Evolutionary conservation across 2,113 vertebrate genomes (phyloP), one percentile per base, ranked within the genome.

Genomic region (Clarias magur): DNA sequence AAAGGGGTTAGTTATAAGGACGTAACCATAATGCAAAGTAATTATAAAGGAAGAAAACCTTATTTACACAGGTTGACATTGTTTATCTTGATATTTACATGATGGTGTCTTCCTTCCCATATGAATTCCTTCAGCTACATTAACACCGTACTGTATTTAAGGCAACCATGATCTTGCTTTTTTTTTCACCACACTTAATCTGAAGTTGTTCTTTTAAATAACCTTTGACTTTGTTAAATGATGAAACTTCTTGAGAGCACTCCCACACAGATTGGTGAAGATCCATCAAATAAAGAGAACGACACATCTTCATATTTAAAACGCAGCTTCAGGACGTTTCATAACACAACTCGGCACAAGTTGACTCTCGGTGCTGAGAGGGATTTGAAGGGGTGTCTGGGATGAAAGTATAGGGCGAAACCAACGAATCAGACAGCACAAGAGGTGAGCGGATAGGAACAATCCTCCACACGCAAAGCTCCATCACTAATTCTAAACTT

Each of bases 161-260:
- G 25, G 13, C 7, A 59, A 5, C 8, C 1, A 42, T 30, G 78
- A 68, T 56, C 62, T 42, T 59, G 12, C 54, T 27, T 68, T 56
- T 57, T 57, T 57, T 65, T 30, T 13, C n/a, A 67, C 19, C 54
- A 76, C 11, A 60, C 21, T 23, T 12, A n/a, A 73, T 62, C 38
- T 85, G 2, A 79, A 53, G n/a, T 65, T 56, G 42, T 56, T 48
- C 62, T 80, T 68, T 86, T 68, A 4, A 56, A 65, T 81, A 60
- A 59, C 65, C 30, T 70, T 68, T 57, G 3, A 38, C 25, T 72
- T 86, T 59, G 53, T 82, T 86, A 65, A 54, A 72, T 57, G 34
- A 80, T 81, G 17, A 86, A 86, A 86, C 78, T 59, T 82, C 79
- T 81, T 17, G 11, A 86, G 85, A 42, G 85, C 78, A 81, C 85